Base-by-base conservation (phyloP, 2,888 invertebrate species). In the Pegoplata infirma region DNA sequence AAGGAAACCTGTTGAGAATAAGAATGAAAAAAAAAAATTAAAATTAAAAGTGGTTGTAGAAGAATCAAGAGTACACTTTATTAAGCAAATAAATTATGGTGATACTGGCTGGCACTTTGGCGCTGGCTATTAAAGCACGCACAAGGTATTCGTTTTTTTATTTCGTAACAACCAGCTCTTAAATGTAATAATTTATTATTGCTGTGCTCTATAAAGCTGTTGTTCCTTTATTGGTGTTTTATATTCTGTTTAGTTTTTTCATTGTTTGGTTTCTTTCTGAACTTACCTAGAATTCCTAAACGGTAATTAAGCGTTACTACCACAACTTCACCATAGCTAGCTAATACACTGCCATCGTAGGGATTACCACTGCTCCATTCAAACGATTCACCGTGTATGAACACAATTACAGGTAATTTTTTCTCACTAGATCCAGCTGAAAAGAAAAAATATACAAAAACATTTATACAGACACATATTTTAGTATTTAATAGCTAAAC, bases 281-380 rank as follows among this genome's bases (percentile, higher is more conserved):
- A 76, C 82, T 74, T 74, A 82, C 83, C 94, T 86, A 97, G 91
- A 83, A 97, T 94, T 64, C 98, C 98, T 82, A 98, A 93, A 81
- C 98, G 93, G 90, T 98, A 99, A 92, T 99, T 99, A 86, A 99
- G 93, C 47, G 98, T 98, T 84, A 99, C 97, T 82, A 98, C 98
- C 74, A 99, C 96, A 84, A 98, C 91, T 77, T 95, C 94, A 19
- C 94, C 97, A 88, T 97, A 97, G 87, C 97, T 96, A 55, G 98
- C 96, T 80, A 99, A 91, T 55, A 98, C 96, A 81, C 97, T 96
- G 69, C 98, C 98, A 88, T 99, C 98, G 91, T 98, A 98, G 5
- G 97, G 96, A 90, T 98, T 98, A 81, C 98, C 98, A 59, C 97
- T 96, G 88, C 97, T 98, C 95, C 97, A 98, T 86, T 97, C 97